These are phyloP conservation scores for Agriotes lineatus DNA, from an alignment of 2,888 invertebrate species.

Conservation along the genomic window DNA sequence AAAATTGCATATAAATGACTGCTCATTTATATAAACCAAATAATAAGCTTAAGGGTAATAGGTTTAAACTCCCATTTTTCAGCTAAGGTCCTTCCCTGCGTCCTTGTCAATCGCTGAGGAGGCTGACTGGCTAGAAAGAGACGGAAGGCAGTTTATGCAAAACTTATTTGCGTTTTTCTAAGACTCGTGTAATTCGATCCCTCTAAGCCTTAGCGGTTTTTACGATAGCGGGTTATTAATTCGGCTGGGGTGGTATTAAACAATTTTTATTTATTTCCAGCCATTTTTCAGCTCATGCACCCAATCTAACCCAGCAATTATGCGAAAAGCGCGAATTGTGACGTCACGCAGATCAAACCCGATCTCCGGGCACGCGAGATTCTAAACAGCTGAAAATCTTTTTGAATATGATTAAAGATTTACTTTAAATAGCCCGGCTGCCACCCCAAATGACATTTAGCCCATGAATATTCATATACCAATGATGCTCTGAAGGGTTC, in stretches of 20 bases:
- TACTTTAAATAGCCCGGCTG: conserved; percentile 46
- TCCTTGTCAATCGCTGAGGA: conserved; percentile 16
- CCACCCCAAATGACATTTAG: conserved; percentile 47
- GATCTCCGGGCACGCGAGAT: background rate
- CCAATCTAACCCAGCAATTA: conserved; percentile 6
- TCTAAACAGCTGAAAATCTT: conserved; percentile 41
- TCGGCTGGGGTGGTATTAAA: conserved; percentile 32
- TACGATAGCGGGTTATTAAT: conserved; percentile 38
- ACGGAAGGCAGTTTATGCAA: conserved; percentile 27
- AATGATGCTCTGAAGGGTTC: conserved; percentile 48
- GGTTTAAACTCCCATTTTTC: conserved; percentile 41
- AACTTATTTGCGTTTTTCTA: conserved; percentile 31
- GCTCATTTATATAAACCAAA: conserved; percentile 45
- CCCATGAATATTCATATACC: conserved; percentile 48
- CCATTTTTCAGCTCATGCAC: conserved; percentile 30
- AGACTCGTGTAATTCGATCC: conserved; percentile 41
- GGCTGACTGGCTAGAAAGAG: conserved; percentile 5
- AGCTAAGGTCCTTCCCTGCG: conserved; percentile 24
- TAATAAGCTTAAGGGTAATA: conserved; percentile 44
- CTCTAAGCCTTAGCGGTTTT: conserved; percentile 33
- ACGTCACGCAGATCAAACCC: background rate
- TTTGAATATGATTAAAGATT: conserved; percentile 47
- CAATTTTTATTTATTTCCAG: conserved; percentile 39
- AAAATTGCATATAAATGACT: conserved; percentile 45
- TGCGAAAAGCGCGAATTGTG: background rate